These are phyloP conservation scores for Linnaemya tessellans DNA, from an alignment of 2,888 invertebrate genomes.

Conservation along the genomic window DNA sequence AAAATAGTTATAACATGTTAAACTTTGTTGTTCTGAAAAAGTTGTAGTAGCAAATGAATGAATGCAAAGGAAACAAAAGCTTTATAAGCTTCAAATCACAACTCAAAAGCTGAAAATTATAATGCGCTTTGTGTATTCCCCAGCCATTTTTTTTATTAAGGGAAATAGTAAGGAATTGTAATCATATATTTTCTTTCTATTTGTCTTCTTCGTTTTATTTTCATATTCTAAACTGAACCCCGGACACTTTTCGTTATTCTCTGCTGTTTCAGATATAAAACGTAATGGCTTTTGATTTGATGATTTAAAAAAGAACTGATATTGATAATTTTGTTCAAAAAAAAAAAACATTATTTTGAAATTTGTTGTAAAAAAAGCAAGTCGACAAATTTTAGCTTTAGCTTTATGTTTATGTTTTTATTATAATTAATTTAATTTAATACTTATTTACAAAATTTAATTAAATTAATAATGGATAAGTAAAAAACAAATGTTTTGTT, in stretches of 20 bases:
- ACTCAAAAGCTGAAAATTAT: slow-evolving; percentile 37
- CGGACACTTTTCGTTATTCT: neutral
- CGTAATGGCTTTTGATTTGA: slow-evolving; percentile 53
- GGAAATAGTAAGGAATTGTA: slow-evolving; percentile 22
- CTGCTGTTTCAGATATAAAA: slow-evolving; percentile 15
- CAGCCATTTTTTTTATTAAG: neutral
- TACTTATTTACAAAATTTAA: slow-evolving; percentile 54
- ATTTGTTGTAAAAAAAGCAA: slow-evolving; percentile 52
- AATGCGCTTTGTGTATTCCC: slow-evolving; percentile 39
- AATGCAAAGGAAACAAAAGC: slow-evolving; percentile 55
- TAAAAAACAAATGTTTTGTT: slow-evolving; percentile 42
- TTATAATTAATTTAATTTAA: slow-evolving; percentile 63
- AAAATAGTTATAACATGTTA: slow-evolving; percentile 45
- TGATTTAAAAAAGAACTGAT: slow-evolving; percentile 67
- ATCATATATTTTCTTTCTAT: slow-evolving; percentile 13
- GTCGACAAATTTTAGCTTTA: slow-evolving; percentile 65
- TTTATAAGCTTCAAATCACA: slow-evolving; percentile 65
- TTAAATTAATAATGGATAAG: slow-evolving; percentile 51
- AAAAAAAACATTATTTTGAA: slow-evolving; percentile 51
- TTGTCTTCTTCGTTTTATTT: slow-evolving; percentile 44
- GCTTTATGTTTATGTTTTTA: slow-evolving; percentile 68
- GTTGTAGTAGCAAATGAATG: slow-evolving; percentile 41
- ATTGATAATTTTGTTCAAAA: slow-evolving; percentile 65
- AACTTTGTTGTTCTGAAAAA: slow-evolving; percentile 33
- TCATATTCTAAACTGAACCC: slow-evolving; percentile 41